Base-by-base conservation (phyloP, 1,140 invertebrate species). In the Drosophila yakuba region DNA sequence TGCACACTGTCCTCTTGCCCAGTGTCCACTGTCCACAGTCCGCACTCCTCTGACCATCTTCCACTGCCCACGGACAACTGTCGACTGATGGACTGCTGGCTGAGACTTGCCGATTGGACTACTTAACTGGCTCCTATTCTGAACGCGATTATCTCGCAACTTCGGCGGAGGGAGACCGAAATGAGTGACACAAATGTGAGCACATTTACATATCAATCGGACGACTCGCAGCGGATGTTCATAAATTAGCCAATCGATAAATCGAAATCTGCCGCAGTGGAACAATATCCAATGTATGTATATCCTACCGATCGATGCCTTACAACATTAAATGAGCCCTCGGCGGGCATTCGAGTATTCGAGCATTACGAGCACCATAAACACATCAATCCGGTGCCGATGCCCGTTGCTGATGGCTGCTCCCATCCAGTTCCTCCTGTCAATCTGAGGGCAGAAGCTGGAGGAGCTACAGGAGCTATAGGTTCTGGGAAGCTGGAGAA, bases 201-300 rank as follows among this genome's bases (percentile, higher is more conserved):
- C 85, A 85, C 86, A 89, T 89, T 89, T 90, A 90, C 85, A 89
- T 89, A 89, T 89, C 85, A 90, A 89, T 89, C 76, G 83, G 51
- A 69, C 43, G 51, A 69, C 43, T 57, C 44, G 62, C 66, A 83
- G 72, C 91, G 91, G 91, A 92, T 92, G 91, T 89, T 89, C 83
- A 92, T 92, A 92, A 92, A 92, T 92, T 92, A 91, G 74, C 79
- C 80, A 88, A 91, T 92, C 86, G 83, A 91, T 92, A 90, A 90
- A 91, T 91, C 91, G 85, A 75, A 75, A 75, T 75, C 73, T 54
- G 62, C 64, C 51, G 63, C 51, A 20, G 50, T 56, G 51, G 52
- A 71, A 86, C 78, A 86, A 86, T 80, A 69, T 67, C 64, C 52
- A 45, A 2, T 8, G 8, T 32, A 32, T 8, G 2, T 10, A 32